Evolutionary conservation across 2,797 vertebrate genomes (phyloP), one percentile per base, ranked within the genome.

Genomic region (Pseudochromis fuscus): DNA sequence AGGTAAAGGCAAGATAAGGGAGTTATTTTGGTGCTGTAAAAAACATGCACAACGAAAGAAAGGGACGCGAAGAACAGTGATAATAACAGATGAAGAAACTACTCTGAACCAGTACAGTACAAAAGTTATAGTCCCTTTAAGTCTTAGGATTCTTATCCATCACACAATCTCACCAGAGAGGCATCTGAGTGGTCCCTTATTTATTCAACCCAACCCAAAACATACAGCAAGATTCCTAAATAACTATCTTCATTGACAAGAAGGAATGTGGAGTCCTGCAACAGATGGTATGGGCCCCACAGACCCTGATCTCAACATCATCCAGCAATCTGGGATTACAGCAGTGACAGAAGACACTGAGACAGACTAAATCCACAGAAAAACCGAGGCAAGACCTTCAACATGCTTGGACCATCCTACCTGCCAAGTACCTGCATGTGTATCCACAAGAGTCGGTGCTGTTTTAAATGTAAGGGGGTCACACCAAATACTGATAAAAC

Each of bases 281-380:
- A 55, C 76, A 73, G 68, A 73, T 62, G 67, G 37, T 28, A 23
- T 2, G 19, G 28, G 8, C 11, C 18, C 66, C 40, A 64, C 24
- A 30, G 60, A 57, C 35, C 33, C 44, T 67, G 21, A 64, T 58
- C 46, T 59, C 53, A 51, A 66, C 62, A 66, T 59, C 30, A 42
- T 40, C 13, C n/a, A 62, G 63, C 5, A 49, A 46, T 77, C 56
- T 35, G 58, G 58, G 75, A 58, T 78, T 78, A 67, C 68, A 48
- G 2, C 52, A 67, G 37, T 63, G 21, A 67, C 24, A 65, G 23
- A 58, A 58, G 4, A n/a, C 15, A 49, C 23, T 10, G 44, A 71
- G 42, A 23, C 40, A 33, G n/a, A 40, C 67, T 56, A 55, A 61
- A 65, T 31, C 55, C 56, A 71, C 50, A 40, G 5, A 27, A 8